Conservation (phyloP, 2,797 vertebrate species). For the Acanthopagrus latus region DNA sequence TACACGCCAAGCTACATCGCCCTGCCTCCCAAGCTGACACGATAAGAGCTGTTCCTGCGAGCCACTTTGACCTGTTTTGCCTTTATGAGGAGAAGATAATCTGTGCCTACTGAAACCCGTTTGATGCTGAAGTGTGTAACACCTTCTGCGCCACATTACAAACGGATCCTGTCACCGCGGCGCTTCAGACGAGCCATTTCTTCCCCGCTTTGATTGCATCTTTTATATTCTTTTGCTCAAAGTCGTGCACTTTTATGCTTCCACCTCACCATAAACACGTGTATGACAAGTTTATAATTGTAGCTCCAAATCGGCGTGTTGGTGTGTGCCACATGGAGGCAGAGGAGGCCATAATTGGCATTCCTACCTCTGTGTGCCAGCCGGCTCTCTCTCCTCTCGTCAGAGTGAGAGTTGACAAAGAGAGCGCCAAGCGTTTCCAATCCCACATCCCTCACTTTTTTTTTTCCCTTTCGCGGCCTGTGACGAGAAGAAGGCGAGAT, state of each 20-base stretch:
- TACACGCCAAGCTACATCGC: slow-evolving; percentile 70
- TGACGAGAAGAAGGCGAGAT: slow-evolving; percentile 84
- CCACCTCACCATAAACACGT: slow-evolving; percentile 75
- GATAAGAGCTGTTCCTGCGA: slow-evolving; percentile 74
- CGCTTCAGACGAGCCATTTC: slow-evolving; percentile 71
- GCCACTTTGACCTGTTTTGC: slow-evolving; percentile 79
- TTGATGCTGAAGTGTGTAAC: slow-evolving; percentile 72
- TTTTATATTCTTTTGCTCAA: slow-evolving; percentile 55
- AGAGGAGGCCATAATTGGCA: slow-evolving; percentile 84
- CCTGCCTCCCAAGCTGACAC: slow-evolving; percentile 70
- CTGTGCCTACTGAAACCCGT: slow-evolving; percentile 52
- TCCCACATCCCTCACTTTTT: slow-evolving; percentile 84
- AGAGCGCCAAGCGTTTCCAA: slow-evolving; percentile 83
- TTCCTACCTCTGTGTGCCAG: slow-evolving; percentile 84
- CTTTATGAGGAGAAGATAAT: slow-evolving; percentile 69
- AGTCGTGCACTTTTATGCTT: slow-evolving; percentile 71
- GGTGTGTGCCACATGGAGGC: slow-evolving; percentile 81
- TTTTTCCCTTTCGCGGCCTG: slow-evolving; percentile 74
- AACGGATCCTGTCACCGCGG: slow-evolving; percentile 68
- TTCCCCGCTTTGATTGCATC: slow-evolving; percentile 71
- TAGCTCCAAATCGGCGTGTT: slow-evolving; percentile 78
- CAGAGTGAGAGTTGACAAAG: slow-evolving; percentile 85
- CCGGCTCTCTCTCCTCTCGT: slow-evolving; percentile 80
- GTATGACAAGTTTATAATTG: slow-evolving; percentile 84
- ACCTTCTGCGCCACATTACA: slow-evolving; percentile 60